Base-by-base conservation (phyloP, 2,888 invertebrate genomes). In the Morpho helenor region DNA sequence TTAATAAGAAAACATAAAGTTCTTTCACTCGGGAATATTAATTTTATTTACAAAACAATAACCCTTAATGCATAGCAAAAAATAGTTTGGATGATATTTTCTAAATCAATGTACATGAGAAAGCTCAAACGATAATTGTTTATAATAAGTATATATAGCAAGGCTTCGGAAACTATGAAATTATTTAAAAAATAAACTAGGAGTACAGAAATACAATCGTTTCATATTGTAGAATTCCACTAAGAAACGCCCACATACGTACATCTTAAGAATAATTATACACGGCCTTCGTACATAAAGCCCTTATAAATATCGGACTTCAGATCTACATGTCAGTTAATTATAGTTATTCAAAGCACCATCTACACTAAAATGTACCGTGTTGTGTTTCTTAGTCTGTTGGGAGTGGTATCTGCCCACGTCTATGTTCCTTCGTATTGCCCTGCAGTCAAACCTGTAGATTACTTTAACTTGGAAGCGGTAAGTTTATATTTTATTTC, bases 391-490 rank as follows among this genome's bases (percentile, higher is more conserved):
- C 51, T 82, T 31, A 70, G 71, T 9, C 48, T 82, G 10, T 70
- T 79, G 16, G 82, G 82, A 0, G 39, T 57, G 1, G 80, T 76
- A 43, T 67, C 77, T n/a, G 86, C 80, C 0, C 74, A 75, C n/a
- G 74, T 78, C 5, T 62, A 77, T 44, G 77, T 81, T 52, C 79
- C 82, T 16, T 80, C 81, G 0, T 68, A 72, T 16, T 88, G 88
- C 51, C 84, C 85, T n/a, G 79, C 79, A 0, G 66, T 84, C 44
- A 81, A 80, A 63, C 75, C 82, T 3, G 77, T 84, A 8, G 73
- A 77, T 55, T 79, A 85, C 62, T 84, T 87, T 70, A 80, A 86
- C 59, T 59, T 85, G 2, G 74, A 80, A 23, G 80, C 68, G n/a
- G 74, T 75, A 63, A 72, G 73, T 71, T 54, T 53, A 22, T 49